phyloP scores from a whole-genome alignment of 2,113 vertebrate species.

The Cepphus grylle region DNA sequence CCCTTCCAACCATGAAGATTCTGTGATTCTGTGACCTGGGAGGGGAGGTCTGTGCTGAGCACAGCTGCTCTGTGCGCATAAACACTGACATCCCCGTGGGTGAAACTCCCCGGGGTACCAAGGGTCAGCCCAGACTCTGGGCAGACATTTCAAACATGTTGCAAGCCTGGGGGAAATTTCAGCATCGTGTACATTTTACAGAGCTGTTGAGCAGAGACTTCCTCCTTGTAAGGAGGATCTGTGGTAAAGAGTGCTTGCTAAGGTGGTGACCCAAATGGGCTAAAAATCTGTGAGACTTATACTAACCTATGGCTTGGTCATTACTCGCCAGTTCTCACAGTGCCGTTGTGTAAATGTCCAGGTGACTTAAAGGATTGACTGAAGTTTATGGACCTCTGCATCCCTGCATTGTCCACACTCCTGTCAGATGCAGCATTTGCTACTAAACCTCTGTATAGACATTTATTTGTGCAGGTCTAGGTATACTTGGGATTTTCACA shows the following conservation, averaged over 20 bases:
- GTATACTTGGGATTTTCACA: background rate
- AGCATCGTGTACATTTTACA: rapidly evolving
- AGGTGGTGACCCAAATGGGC: background rate
- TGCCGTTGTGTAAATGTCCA: background rate
- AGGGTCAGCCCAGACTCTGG: background rate
- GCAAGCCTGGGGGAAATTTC: background rate
- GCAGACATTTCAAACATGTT: background rate
- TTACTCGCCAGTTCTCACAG: background rate
- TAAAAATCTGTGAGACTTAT: background rate
- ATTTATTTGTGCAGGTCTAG: background rate
- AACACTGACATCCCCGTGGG: background rate
- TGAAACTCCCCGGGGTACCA: background rate
- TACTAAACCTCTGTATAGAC: background rate
- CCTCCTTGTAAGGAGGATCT: background rate
- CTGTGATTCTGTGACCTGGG: background rate
- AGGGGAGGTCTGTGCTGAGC: background rate
- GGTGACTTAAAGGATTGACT: background rate
- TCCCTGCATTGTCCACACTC: background rate
- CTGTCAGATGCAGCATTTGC: background rate
- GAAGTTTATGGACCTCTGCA: background rate
- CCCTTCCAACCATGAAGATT: too few species aligned
- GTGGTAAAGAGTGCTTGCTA: background rate
- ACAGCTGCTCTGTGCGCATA: background rate
- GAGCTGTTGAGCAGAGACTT: background rate
- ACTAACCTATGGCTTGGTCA: background rate